Conservation (phyloP, 1,140 invertebrate genomes). For the Cryptotermes secundus region DNA sequence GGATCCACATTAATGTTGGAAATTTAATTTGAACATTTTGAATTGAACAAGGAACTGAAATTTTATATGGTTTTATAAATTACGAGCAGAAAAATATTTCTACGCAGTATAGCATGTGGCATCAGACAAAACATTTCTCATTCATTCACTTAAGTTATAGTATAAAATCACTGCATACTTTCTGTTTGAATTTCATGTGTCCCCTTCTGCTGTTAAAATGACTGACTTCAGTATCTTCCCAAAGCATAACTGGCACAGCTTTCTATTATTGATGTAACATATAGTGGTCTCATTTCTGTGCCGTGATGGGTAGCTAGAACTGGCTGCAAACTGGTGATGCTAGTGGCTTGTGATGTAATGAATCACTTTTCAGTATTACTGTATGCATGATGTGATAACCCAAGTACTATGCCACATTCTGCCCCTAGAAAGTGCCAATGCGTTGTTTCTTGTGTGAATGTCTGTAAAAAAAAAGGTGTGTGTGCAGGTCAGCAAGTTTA, state of each 20-base stretch:
- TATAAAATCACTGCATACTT: too few relatives aligned
- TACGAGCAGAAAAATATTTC: too few relatives aligned
- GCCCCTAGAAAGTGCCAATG: slow-evolving; percentile 26
- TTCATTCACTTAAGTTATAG: too few relatives aligned
- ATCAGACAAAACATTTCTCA: not conserved
- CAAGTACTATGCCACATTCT: slow-evolving; percentile 24
- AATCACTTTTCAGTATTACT: slow-evolving; percentile 24
- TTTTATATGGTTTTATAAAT: too few relatives aligned
- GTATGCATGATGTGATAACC: slow-evolving; percentile 25
- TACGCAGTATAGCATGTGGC: not conserved
- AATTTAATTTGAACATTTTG: too few relatives aligned
- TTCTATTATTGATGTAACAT: not conserved
- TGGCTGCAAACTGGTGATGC: slow-evolving; percentile 18
- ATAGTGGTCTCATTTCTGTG: not conserved
- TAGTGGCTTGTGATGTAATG: slow-evolving; percentile 5
- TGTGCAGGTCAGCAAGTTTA: not conserved
- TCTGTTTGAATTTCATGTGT: too few relatives aligned
- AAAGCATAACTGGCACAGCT: not conserved
- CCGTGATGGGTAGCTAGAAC: not conserved
- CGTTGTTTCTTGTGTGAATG: not conserved
- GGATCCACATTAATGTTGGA: too few relatives aligned
- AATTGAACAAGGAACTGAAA: too few relatives aligned
- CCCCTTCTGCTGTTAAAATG: not conserved
- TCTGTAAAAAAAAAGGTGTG: not conserved
- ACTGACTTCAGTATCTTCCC: not conserved